phyloP scores from a whole-genome alignment of 2,113 vertebrate genomes.

The Syrmaticus mikado region DNA sequence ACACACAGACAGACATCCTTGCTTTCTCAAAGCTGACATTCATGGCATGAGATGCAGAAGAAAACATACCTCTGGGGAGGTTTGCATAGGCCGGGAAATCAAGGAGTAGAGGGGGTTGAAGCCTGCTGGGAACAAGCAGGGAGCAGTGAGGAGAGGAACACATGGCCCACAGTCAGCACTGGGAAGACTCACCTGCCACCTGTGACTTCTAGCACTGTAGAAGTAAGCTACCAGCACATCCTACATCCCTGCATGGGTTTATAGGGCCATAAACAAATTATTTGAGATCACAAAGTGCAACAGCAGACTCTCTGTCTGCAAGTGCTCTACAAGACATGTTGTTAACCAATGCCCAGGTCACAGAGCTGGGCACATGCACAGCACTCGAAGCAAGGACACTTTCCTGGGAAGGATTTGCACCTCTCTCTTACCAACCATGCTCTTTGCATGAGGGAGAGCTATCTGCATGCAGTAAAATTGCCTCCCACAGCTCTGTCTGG shows the following conservation, averaged over 20 bases:
- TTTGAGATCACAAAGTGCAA: not conserved
- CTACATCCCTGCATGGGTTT: not conserved
- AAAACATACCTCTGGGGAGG: not conserved
- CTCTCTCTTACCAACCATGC: fast-evolving
- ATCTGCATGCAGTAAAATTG: fast-evolving
- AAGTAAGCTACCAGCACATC: not conserved
- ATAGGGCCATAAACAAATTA: not conserved
- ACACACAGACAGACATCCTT: not conserved
- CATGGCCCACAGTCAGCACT: not conserved
- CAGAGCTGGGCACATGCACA: not conserved
- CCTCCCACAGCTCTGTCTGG: not conserved
- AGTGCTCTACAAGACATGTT: fast-evolving
- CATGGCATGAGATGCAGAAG: fast-evolving
- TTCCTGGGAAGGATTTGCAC: fast-evolving
- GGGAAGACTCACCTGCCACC: not conserved
- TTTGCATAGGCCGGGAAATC: not conserved
- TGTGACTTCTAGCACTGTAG: not conserved
- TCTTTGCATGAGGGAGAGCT: not conserved
- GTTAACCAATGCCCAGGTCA: not conserved
- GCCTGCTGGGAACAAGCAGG: not conserved
- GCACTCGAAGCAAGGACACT: fast-evolving
- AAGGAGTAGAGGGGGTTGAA: fast-evolving
- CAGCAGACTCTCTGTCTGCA: not conserved
- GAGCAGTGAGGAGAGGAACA: not conserved
- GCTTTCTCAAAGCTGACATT: not conserved